Base-by-base conservation (phyloP, 2,888 invertebrate species). In the Coelinius sp. region DNA sequence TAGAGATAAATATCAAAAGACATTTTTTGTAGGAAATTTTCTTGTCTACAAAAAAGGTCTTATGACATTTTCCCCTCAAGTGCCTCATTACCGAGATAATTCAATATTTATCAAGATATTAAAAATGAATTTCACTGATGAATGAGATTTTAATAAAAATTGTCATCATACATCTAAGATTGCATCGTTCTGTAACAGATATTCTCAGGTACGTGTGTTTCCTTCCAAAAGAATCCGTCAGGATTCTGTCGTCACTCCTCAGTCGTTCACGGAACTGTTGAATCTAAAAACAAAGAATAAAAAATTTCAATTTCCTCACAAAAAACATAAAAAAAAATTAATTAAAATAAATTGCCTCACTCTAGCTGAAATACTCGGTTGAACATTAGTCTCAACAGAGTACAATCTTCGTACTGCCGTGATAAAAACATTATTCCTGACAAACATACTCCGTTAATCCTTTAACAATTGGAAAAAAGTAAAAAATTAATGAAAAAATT, bases 181-280 rank as follows among this genome's bases (percentile, higher is more conserved):
- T 99, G 88, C 99, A 99, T 76, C 94, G 91, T 88, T 99, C 99
- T 0, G 98, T 98, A 66, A 99, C 89, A 0, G 99, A 99, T 82
- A 99, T 97, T 77, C 99, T 91, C 67, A 99, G 90, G 86, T 99
- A 99, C 74, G 94, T 94, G 86, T 99, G 99, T 76, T 93, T 90
- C 73, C 99, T 91, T 8, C 96, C 96, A 89, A 95, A 96, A 49
- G 92, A 91, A 88, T 99, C 99, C 2, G 91, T 92, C 44, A 98
- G 83, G 59, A 84, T 81, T 3, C 75, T 79, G 56, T 65, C 31
- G 67, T 79, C 74, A 14, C 76, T 70, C 1, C 73, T 77, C 12
- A 85, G 73, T 70, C 78, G 79, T 52, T 83, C 75, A 71, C 79
- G 79, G 35, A 85, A 79, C 53, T 78, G 74, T 75, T 79, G 71